Conservation (phyloP, 2,113 vertebrate species). For the Pluvialis apricaria region DNA sequence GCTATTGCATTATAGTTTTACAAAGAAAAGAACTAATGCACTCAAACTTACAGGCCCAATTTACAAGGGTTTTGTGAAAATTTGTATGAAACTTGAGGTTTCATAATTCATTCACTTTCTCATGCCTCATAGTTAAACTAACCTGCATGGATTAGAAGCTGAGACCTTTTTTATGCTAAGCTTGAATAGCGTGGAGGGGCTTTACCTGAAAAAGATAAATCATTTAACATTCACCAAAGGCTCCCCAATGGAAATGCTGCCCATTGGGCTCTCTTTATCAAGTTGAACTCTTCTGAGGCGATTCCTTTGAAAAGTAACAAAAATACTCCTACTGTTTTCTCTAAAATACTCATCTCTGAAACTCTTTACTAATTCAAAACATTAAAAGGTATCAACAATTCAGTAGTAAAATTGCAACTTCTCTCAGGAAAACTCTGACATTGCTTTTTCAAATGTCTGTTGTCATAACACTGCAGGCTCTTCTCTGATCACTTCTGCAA, state of each 20-base stretch:
- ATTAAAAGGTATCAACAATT: background rate
- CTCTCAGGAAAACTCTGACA: background rate
- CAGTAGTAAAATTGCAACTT: background rate
- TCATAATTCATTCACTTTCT: constrained; percentile 21
- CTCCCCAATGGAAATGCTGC: background rate
- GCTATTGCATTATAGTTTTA: background rate
- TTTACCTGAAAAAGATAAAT: background rate
- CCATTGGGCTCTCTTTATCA: background rate
- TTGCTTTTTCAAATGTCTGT: background rate
- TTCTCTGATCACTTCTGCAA: background rate
- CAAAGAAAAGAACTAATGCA: constrained; percentile 53
- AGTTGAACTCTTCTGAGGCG: background rate
- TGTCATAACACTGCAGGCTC: background rate
- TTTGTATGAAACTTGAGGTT: background rate
- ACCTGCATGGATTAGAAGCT: background rate
- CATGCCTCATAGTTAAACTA: constrained; percentile 4
- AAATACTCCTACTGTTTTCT: background rate
- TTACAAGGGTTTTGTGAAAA: constrained; percentile 25
- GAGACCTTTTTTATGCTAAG: background rate
- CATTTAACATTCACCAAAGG: background rate
- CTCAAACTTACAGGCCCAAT: constrained; percentile 1
- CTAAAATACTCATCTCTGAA: background rate
- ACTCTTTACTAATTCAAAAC: background rate
- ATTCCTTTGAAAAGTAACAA: background rate
- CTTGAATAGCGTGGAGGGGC: background rate